A percentile compares a stretch with the other conserved stretches of the same genome.
Conservation (phyloP, 35 echinoderm and acorn worm genomes). For the Heliocidaris tuberculata region DNA sequence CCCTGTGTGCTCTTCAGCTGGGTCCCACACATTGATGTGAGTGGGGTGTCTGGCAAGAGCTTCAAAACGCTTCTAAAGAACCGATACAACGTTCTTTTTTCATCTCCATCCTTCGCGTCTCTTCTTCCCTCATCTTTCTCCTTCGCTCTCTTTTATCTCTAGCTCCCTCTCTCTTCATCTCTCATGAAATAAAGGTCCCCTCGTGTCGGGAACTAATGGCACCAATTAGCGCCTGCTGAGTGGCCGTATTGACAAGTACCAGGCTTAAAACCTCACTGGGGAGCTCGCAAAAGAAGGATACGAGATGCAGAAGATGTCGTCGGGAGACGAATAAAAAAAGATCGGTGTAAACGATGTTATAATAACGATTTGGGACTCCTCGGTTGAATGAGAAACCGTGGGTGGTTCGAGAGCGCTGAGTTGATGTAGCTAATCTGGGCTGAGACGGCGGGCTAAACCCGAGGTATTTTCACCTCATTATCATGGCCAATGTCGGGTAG, state of each 20-base stretch:
- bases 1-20: not conserved
- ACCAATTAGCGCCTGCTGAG: constrained; percentile 53
- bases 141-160: not conserved
- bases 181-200: constrained; percentile 24
- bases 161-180: not conserved
- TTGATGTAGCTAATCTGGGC: constrained; percentile 45
- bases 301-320: not conserved
- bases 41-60: constrained; percentile 9
- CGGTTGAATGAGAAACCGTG: constrained; percentile 22
- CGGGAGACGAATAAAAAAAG: constrained; percentile 18
- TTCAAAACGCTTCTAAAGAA: not conserved
- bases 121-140: not conserved
- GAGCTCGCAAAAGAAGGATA: constrained; percentile 31
- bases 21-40: constrained; percentile 15
- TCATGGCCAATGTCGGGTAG: not conserved
- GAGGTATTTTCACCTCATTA: constrained; percentile 48
- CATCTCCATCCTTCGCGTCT: not conserved
- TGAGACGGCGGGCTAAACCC: constrained; percentile 31
- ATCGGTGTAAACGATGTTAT: constrained; percentile 35
- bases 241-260: constrained; percentile 52
- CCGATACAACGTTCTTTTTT: not conserved
- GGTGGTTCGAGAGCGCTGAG: not conserved
- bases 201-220: constrained; percentile 44
- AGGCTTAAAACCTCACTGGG: constrained; percentile 44
- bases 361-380: constrained; percentile 41